Conservation (phyloP, 1,140 invertebrate species). For the Mylabris phalerata region DNA sequence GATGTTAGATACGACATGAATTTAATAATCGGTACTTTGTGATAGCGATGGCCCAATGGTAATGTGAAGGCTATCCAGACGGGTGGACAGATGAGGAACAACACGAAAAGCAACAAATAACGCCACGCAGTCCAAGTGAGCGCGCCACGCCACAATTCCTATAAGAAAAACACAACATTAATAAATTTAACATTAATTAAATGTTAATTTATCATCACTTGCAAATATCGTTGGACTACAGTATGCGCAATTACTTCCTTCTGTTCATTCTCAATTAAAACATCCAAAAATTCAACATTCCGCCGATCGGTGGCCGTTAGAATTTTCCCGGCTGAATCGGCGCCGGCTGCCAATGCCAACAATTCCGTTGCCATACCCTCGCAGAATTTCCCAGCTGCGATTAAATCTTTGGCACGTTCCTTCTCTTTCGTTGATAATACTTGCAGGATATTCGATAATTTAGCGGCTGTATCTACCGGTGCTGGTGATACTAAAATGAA, state of each 20-base stretch:
- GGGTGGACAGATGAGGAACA: slow-evolving; percentile 88
- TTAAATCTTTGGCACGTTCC: slow-evolving; percentile 92
- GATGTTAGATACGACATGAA: slow-evolving; percentile 99
- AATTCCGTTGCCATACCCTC: slow-evolving; percentile 96
- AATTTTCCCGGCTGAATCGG: slow-evolving; percentile 86
- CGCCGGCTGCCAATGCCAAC: slow-evolving; percentile 84
- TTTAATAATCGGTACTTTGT: slow-evolving; percentile 96
- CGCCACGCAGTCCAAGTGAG: slow-evolving; percentile 94
- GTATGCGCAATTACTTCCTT: slow-evolving; percentile 93
- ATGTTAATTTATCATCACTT: slow-evolving; percentile 54
- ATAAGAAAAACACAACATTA: slow-evolving; percentile 33
- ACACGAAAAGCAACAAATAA: slow-evolving; percentile 84
- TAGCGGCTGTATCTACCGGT: slow-evolving; percentile 96
- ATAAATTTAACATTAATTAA: background rate
- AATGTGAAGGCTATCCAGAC: slow-evolving; percentile 95
- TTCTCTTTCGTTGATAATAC: slow-evolving; percentile 90
- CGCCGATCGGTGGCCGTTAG: slow-evolving; percentile 85
- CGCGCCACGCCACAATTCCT: slow-evolving; percentile 95
- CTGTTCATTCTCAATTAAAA: slow-evolving; percentile 97
- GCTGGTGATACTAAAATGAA: slow-evolving; percentile 95
- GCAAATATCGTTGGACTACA: slow-evolving; percentile 80
- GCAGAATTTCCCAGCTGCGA: slow-evolving; percentile 90
- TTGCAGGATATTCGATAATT: slow-evolving; percentile 90
- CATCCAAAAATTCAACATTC: slow-evolving; percentile 92
- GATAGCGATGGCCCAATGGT: slow-evolving; percentile 90